Conservation (phyloP, 2,797 vertebrate species). For the Podarcis siculus region DNA sequence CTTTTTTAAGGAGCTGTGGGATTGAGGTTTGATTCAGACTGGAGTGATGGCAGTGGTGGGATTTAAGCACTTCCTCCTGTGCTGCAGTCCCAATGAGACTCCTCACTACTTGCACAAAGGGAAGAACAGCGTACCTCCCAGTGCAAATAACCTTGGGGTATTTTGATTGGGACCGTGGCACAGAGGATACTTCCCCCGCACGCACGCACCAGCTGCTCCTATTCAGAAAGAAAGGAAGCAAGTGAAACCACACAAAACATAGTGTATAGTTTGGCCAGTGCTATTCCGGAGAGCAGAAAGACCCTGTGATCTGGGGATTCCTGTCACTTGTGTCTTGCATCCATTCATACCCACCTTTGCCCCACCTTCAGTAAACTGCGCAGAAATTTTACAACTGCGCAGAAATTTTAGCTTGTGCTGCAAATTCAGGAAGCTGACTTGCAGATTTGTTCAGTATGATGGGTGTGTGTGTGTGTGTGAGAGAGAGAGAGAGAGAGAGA, state of each 20-base stretch:
- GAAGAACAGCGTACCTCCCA: background rate
- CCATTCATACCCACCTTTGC: background rate
- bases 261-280: background rate
- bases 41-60: background rate
- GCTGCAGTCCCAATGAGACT: background rate
- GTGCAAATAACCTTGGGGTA: background rate
- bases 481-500: background rate
- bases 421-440: background rate
- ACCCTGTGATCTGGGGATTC: background rate
- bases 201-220: too few species aligned
- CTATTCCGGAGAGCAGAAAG: background rate
- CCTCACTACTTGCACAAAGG: background rate
- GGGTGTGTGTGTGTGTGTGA: background rate
- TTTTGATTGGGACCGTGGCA: background rate
- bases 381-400: slow-evolving; percentile 15
- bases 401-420: background rate
- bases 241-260: too few species aligned
- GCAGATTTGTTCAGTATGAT: background rate
- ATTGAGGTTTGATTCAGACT: too few species aligned
- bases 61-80: background rate
- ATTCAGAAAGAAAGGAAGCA: too few species aligned
- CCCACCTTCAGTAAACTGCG: background rate
- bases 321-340: background rate
- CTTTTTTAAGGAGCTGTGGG: background rate
- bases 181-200: background rate